Evolutionary conservation across 2,797 vertebrate genomes (phyloP).

Genomic region (Poecile montanus): DNA sequence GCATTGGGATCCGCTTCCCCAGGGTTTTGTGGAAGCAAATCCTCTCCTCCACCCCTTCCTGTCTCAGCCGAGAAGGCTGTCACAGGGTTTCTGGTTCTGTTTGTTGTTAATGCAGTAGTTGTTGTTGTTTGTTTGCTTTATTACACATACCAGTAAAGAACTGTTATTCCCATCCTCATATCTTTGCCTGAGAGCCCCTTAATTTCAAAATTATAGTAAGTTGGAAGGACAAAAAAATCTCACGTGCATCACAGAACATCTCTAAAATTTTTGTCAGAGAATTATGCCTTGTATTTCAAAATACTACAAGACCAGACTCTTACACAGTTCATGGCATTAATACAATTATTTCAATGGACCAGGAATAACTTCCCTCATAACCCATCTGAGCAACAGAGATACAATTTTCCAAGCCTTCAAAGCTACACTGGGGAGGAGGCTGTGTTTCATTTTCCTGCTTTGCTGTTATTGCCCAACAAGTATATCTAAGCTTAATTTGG

Average conservation of each 20-base stretch:
- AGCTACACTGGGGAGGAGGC: neutral
- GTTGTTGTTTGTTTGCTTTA: no score
- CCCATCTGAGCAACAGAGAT: neutral
- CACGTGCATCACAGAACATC: neutral
- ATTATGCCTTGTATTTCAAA: neutral
- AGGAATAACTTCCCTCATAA: neutral
- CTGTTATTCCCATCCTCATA: no score
- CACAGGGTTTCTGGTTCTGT: no score
- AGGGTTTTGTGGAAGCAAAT: no score
- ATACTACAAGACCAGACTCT: neutral
- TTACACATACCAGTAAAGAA: no score
- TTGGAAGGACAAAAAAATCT: neutral
- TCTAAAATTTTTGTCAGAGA: neutral
- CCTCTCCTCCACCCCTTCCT: no score
- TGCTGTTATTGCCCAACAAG: neutral
- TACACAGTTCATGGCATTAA: accelerated
- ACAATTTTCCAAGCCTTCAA: neutral
- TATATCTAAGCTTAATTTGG: neutral
- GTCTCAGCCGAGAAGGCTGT: no score
- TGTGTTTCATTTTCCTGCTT: neutral
- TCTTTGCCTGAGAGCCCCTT: no score
- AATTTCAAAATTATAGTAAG: no score
- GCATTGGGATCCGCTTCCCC: no score
- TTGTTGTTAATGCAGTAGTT: no score
- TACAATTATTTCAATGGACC: neutral